These are phyloP conservation scores for Cryptomyrus ogoouensis DNA, from an alignment of 2,113 vertebrate species.

Conservation along the genomic window DNA sequence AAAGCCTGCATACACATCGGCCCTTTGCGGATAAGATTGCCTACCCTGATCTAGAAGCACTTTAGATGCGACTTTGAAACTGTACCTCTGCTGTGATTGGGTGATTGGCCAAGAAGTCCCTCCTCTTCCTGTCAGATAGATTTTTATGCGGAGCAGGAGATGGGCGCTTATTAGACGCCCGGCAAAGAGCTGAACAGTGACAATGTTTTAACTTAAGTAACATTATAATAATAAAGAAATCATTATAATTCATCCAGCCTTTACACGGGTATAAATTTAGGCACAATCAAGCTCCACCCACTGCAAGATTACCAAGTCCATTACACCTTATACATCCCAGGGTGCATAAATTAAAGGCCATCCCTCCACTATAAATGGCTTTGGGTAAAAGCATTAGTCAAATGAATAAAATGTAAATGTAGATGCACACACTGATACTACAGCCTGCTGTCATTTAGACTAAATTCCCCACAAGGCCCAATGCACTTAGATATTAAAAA, in stretches of 20 bases:
- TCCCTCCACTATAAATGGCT: neutral
- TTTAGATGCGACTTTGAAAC: neutral
- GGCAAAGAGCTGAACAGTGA: neutral
- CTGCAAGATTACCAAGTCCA: neutral
- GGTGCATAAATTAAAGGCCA: neutral
- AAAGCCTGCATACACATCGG: too few species aligned
- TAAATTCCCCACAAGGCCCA: neutral
- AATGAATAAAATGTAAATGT: neutral
- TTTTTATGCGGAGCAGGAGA: neutral
- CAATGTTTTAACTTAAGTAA: neutral
- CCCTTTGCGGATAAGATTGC: too few species aligned
- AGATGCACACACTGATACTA: neutral
- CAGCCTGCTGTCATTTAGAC: neutral
- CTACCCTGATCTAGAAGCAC: neutral
- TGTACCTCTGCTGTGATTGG: neutral
- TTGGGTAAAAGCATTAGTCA: neutral
- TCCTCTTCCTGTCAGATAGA: neutral
- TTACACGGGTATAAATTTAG: neutral
- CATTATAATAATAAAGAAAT: neutral
- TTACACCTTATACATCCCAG: neutral
- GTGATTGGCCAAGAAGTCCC: neutral
- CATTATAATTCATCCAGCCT: neutral
- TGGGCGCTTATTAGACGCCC: neutral
- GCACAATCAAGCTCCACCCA: neutral
- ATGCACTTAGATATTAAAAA: neutral